phyloP scores from a whole-genome alignment of 2,113 vertebrate species.

The Gavialis gangeticus region DNA sequence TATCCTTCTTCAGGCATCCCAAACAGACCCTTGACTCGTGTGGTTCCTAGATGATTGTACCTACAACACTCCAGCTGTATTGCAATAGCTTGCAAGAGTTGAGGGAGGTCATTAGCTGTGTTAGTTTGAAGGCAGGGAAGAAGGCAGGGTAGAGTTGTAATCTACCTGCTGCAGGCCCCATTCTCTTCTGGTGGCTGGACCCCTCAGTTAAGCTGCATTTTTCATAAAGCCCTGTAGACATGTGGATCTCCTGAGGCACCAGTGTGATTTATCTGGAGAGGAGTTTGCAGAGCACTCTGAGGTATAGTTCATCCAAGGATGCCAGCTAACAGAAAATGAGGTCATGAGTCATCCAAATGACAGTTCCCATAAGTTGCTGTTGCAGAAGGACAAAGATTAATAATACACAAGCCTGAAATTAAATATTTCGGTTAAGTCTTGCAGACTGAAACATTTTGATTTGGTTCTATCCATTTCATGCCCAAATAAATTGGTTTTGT shows the following conservation, averaged over 20 bases:
- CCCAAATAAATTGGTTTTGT: too few species aligned
- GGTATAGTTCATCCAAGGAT: not conserved
- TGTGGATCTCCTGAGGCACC: not conserved
- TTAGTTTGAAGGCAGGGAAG: too few species aligned
- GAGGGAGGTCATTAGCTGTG: too few species aligned
- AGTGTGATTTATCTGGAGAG: not conserved
- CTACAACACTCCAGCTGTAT: too few species aligned
- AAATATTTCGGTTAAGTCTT: not conserved
- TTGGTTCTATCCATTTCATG: too few species aligned
- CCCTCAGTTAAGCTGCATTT: not conserved
- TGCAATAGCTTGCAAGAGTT: too few species aligned
- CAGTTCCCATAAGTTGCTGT: not conserved
- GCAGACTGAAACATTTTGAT: too few species aligned
- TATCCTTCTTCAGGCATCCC: too few species aligned
- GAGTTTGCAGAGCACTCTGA: not conserved
- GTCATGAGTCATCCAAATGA: not conserved
- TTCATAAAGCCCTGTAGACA: not conserved
- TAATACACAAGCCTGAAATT: not conserved
- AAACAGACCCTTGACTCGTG: too few species aligned
- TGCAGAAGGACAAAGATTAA: not conserved
- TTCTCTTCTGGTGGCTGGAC: not conserved
- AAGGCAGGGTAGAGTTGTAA: not conserved
- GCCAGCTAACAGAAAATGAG: not conserved
- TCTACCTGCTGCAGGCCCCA: not conserved
- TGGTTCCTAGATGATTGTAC: too few species aligned